Percentiles rank a stretch among this genome's conserved stretches.
phyloP scores from a whole-genome alignment of 2,888 invertebrate species.

The Tryphoninae sp. region DNA sequence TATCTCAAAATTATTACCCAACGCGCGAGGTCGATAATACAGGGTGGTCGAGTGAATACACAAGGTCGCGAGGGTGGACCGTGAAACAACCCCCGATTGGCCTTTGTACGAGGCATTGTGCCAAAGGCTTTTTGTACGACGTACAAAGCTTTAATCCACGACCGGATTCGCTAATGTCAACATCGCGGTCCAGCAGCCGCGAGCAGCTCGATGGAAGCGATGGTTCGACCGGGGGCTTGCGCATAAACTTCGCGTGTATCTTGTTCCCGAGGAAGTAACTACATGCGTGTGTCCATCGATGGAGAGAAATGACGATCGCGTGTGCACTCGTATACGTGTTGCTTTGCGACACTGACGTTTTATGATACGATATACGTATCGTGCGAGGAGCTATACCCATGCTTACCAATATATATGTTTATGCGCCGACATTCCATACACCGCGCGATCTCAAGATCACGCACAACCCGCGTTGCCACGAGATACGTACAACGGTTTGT shows the following conservation, averaged over 20 bases:
- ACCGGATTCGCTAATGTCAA: conserved; percentile 80
- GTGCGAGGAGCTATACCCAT: not conserved
- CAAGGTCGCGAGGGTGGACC: conserved; percentile 73
- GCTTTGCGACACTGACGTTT: conserved; percentile 7
- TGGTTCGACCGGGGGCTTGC: conserved; percentile 26
- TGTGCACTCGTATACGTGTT: conserved; percentile 18
- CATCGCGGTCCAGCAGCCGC: conserved; percentile 71
- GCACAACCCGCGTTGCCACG: not conserved
- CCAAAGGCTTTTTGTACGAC: conserved; percentile 73
- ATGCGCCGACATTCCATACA: not conserved
- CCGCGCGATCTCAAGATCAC: not conserved
- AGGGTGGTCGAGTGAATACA: conserved; percentile 52
- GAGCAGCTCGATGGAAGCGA: conserved; percentile 25
- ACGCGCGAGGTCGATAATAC: conserved; percentile 57
- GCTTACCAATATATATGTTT: not conserved
- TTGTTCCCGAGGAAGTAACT: conserved; percentile 22
- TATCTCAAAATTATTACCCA: conserved; percentile 75
- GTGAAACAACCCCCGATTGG: conserved; percentile 57
- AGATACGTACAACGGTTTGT: not conserved
- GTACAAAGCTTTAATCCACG: conserved; percentile 80
- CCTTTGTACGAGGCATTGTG: conserved; percentile 72
- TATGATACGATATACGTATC: not conserved
- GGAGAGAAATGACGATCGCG: not conserved
- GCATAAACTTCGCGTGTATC: conserved; percentile 17
- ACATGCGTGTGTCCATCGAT: conserved; percentile 11